Percentiles rank a stretch among this genome's conserved stretches.
These are phyloP conservation scores for Phenganax stokvisi DNA, from an alignment of 92 coral and sea anemone genomes.

Conservation along the genomic window DNA sequence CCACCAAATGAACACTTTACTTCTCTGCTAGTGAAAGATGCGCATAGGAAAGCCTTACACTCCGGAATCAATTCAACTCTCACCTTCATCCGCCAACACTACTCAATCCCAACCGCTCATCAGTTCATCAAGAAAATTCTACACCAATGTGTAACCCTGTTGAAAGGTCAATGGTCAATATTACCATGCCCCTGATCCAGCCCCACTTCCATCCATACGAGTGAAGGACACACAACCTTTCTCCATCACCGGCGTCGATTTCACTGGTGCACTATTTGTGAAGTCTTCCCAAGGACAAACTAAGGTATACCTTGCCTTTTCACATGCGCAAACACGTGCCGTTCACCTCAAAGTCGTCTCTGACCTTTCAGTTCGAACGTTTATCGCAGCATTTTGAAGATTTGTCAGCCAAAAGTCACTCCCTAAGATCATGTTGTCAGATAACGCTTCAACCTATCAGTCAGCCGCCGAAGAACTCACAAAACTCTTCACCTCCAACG, in stretches of 20 bases:
- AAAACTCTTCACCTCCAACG: no score
- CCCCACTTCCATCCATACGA: neutral
- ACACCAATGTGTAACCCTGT: constrained; percentile 11
- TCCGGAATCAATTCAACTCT: neutral
- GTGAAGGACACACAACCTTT: no score
- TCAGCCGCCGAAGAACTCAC: neutral
- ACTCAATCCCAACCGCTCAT: neutral
- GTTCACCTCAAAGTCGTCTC: no score
- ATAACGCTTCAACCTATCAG: constrained; percentile 23
- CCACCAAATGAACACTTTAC: constrained; percentile 4
- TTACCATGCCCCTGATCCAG: neutral
- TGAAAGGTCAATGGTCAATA: neutral
- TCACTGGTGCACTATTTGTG: no score
- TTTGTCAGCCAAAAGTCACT: no score
- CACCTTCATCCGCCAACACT: neutral
- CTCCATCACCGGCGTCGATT: no score
- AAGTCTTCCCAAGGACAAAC: no score
- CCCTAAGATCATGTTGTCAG: neutral
- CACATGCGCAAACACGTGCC: no score
- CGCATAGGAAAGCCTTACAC: neutral
- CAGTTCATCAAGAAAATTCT: neutral
- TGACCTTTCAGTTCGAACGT: no score
- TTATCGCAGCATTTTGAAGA: no score
- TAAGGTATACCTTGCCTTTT: no score
- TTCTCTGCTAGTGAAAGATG: neutral